Base-by-base conservation (phyloP, 2,797 vertebrate genomes). In the Megalops cyprinoides region DNA sequence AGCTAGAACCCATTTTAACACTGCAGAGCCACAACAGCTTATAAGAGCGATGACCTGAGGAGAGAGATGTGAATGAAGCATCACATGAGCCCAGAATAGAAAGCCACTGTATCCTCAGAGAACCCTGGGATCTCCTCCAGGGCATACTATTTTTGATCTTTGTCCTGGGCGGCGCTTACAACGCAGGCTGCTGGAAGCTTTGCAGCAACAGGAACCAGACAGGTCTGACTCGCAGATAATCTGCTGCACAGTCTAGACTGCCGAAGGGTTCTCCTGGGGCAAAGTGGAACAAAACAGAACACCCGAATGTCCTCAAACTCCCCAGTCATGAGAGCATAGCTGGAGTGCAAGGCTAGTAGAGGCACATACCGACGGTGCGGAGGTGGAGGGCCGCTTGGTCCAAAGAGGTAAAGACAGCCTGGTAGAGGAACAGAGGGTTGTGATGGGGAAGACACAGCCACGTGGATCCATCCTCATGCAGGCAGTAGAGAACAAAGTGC, bases 401-500 rank as follows among this genome's bases (percentile, higher is more conserved):
- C 42, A 10, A 18, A 28, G 81, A 58, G 39, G 53, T 31, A 42
- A 82, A 82, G 5, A 79, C 39, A 2, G 46, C 71, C 62, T 74
- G 81, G 53, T 74, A 46, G 58, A 79, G 9, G n/a, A 39, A 58
- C 1, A 65, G 20, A 1, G 77, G 53, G 6, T 79, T 12, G 28
- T 75, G 81, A 1, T 51, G 31, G 2, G 76, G 77, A 28, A 74
- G 78, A 14, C 51, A 79, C 12, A 39, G 67, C 77, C 81, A 82
- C 8, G 51, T 1, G 6, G 53, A 39, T 14, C 53, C 53, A 44
- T 37, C 53, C 7, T 49, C 12, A 42, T 49, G 42, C 15, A 82
- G 39, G 18, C 78, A 82, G 39, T 82, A 82, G 76, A 82, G 69
- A 25, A 79, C 65, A 49, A 82, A 82, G 28, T 48, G 58, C 65